Evolutionary conservation across 2,797 vertebrate genomes (phyloP).

Genomic region (Microchirus variegatus): DNA sequence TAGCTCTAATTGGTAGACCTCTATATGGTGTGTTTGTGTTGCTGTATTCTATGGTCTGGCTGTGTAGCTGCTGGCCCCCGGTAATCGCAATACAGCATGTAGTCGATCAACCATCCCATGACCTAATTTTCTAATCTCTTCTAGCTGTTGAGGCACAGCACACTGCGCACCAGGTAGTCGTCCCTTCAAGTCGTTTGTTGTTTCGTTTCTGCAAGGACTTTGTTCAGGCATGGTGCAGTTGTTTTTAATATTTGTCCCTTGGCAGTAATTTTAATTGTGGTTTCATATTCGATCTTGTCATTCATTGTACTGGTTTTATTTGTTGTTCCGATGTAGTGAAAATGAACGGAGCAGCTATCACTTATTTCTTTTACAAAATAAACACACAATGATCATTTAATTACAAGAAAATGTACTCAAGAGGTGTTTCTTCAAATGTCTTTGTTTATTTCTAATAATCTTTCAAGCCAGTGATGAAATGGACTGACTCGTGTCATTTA

Average conservation of each 20-base stretch:
- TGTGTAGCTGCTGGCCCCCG: constrained; percentile 48
- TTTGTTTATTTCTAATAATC: not conserved
- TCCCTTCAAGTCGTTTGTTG: not conserved
- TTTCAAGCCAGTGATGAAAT: not conserved
- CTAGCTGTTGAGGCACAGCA: constrained; percentile 47
- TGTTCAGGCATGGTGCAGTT: constrained; percentile 1
- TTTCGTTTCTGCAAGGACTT: not conserved
- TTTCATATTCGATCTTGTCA: not conserved
- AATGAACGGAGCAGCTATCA: not conserved
- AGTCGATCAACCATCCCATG: constrained; percentile 76
- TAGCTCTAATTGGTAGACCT: constrained; percentile 29
- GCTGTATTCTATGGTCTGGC: constrained; percentile 45
- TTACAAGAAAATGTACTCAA: not conserved
- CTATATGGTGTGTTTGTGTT: constrained; percentile 33
- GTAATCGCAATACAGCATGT: constrained; percentile 76
- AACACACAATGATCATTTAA: no score
- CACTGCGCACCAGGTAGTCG: constrained; percentile 14
- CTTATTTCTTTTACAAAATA: not conserved
- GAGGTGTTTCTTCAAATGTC: not conserved
- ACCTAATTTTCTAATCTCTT: constrained; percentile 83
- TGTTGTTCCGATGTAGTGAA: not conserved
- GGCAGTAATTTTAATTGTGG: constrained; percentile 1
- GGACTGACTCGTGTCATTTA: constrained; percentile 5
- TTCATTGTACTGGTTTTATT: not conserved
- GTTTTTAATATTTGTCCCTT: not conserved